Base-by-base conservation (phyloP, 2,888 invertebrate species). In the Gandaritis pyraliata region DNA sequence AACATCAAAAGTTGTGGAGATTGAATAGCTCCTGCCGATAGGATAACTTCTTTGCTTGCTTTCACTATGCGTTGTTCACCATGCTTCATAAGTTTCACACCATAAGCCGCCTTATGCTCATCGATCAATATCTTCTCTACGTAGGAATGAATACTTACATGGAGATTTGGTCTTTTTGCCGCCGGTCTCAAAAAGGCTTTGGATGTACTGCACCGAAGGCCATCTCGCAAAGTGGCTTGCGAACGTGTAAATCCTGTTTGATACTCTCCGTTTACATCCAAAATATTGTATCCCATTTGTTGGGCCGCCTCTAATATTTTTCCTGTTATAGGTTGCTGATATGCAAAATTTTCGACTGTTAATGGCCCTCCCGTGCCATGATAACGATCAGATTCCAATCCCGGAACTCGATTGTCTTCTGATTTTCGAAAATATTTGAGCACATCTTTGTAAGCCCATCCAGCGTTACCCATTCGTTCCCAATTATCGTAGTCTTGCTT, bases 1-100 rank as follows among this genome's bases (percentile, higher is more conserved):
- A 98, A 80, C 96, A 97, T 96, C 36, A 98, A 89, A 15, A 98
- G 75, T 78, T 98, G 97, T 0, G 98, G 97, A 2, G 96, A 95
- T 76, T 96, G 96, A 66, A 98, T 93, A 0, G 97, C 86, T 1
- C 98, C 99, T 0, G 97, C 97, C 15, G 97, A 95, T 41, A 99
- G 81, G 65, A 99, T 96, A 0, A 98, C 94, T 85, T 98, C 98
- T 73, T 94, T 94, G 8, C 90, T 93, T 0, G 96, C 96, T 65
- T 86, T 90, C 0, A 95, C 93, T n/a, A 89, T 89, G 58, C 87
- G 88, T 8, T 86, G 89, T 4, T 87, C 80, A 1, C 93, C 93
- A 47, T 93, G 81, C 74, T 94, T 94, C n/a, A 87, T 93, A 72
- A 96, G 95, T 64, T 90, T 81, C 0, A 96, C 95, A 0, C 96